Percentiles rank a stretch among this genome's conserved stretches.
Evolutionary conservation across 2,888 invertebrate genomes (phyloP).

Genomic region (Polydrusus tereticollis): DNA sequence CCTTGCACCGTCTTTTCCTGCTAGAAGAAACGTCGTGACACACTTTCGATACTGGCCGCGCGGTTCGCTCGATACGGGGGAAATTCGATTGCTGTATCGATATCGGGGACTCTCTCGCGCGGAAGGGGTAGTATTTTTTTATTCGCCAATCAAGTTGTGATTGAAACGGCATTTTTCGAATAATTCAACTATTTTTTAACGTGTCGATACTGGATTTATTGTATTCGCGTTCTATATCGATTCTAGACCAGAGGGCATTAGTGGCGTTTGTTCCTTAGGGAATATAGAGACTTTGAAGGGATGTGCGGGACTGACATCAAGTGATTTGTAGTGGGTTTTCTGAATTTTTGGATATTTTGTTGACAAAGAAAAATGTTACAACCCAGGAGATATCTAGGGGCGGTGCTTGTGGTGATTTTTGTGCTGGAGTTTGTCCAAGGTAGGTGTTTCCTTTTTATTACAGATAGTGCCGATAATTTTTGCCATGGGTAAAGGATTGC

Average conservation of each 20-base stretch:
- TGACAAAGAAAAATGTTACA: conserved; percentile 40
- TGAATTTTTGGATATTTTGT: conserved; percentile 19
- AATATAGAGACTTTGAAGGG: conserved; percentile 7
- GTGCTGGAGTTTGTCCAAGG: conserved; percentile 45
- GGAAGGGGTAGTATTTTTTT: neutral
- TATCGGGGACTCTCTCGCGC: neutral
- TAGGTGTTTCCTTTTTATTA: neutral
- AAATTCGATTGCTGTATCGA: conserved; percentile 23
- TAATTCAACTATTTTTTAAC: neutral
- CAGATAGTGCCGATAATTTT: neutral
- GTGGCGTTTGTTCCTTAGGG: neutral
- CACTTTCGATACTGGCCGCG: conserved; percentile 40
- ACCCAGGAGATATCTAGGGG: conserved; percentile 32
- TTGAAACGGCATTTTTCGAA: neutral
- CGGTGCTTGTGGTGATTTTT: conserved; percentile 18
- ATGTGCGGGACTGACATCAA: conserved; percentile 30
- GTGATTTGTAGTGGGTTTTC: conserved; percentile 30
- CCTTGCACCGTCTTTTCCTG: conserved; percentile 24
- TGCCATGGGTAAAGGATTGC: no score
- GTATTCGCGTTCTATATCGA: conserved; percentile 1
- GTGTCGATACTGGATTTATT: neutral
- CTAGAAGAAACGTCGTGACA: conserved; percentile 35
- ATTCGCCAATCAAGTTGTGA: neutral
- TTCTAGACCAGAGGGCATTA: neutral
- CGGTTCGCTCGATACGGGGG: conserved; percentile 26